Evolutionary conservation across 2,113 vertebrate species (phyloP), one percentile per base, ranked within the genome.

Genomic region (Perccottus glenii): DNA sequence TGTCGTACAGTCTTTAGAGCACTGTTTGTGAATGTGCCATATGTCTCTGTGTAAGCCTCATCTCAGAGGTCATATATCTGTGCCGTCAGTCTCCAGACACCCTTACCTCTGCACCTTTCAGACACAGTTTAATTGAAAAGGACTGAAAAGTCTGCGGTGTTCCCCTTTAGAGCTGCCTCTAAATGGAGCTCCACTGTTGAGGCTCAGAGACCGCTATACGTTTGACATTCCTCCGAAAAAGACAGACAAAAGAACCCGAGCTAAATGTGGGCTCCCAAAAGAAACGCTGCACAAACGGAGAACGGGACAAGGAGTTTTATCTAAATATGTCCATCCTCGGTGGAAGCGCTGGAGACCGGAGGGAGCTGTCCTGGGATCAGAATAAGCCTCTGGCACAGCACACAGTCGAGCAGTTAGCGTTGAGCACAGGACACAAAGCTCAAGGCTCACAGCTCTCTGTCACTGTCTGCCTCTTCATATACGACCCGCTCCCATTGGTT

Each of bases 321-420:
- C 81, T 81, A 85, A 89, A 89, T 82, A 75, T 80, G 81, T 78
- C 81, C 61, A 76, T 85, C 78, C 76, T 80, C 67, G 47, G 87
- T 45, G 79, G 82, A 57, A 5, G 27, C 48, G 76, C 64, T 51
- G 14, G 55, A 68, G 77, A 67, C 64, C 67, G 56, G 70, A 10
- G 84, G 90, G 88, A 91, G 84, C 89, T 90, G 88, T 92, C 91
- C 86, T 88, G 81, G 87, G 86, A 88, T 61, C 88, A 87, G 87
- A 89, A 86, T 82, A 77, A 81, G 78, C 84, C 73, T 67, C 81
- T 85, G 86, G 85, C 84, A 78, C 35, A 4, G 52, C 80, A 73
- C 78, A 78, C 83, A 88, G 67, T 67, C 50, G 60, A 75, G 78
- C 86, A 77, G 81, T 78, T 69, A 81, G 84, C 80, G 81, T 56